These are phyloP conservation scores for Heterocephalus glaber DNA, from an alignment of 2,113 vertebrate species.

Conservation along the genomic window DNA sequence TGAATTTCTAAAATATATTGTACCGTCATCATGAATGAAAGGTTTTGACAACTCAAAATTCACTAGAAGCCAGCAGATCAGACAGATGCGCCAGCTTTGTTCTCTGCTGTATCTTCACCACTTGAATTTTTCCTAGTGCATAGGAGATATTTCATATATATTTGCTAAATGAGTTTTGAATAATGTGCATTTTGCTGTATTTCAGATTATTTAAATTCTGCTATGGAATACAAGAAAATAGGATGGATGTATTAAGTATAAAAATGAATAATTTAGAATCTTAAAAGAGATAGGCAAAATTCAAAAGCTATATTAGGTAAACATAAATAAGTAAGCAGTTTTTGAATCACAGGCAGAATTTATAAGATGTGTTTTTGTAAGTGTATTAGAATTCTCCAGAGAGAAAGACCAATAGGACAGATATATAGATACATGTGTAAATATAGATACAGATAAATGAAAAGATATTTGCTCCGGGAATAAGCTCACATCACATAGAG, in stretches of 20 bases:
- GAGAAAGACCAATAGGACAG: not conserved
- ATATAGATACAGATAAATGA: not conserved
- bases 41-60: not conserved
- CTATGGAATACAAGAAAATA: not conserved
- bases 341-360: not conserved
- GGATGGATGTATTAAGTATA: not conserved
- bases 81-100: not conserved
- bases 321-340: constrained; percentile 29
- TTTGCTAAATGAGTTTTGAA: constrained; percentile 30
- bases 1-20: not conserved
- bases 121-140: not conserved
- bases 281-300: not conserved
- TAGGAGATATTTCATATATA: not conserved
- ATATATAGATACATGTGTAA: not conserved
- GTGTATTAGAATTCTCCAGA: not conserved
- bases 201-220: constrained; percentile 44
- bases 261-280: constrained; percentile 30
- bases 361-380: not conserved
- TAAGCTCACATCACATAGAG: not conserved
- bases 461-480: not conserved
- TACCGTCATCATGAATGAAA: not conserved
- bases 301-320: not conserved
- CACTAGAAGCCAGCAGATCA: not conserved
- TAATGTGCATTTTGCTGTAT: not conserved
- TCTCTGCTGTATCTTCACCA: not conserved